A percentile compares a stretch with the other conserved stretches of the same genome.
Evolutionary conservation across 2,888 invertebrate species (phyloP).

Genomic region (Caenorhabditis virilis): DNA sequence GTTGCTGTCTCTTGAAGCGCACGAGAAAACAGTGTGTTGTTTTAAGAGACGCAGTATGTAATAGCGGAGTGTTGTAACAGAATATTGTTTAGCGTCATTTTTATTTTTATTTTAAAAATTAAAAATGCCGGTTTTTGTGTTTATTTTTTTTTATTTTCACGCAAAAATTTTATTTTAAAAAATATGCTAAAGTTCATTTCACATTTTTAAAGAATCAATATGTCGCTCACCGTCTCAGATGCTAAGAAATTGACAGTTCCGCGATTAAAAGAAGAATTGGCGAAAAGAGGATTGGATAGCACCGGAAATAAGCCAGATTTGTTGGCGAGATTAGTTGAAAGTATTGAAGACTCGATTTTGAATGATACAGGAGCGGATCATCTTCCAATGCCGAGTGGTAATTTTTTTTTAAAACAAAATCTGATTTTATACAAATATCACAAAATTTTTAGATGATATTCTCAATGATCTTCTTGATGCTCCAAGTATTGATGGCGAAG

Average conservation of each 20-base stretch:
- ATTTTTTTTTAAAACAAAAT: background rate
- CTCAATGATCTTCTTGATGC: slow-evolving; percentile 31
- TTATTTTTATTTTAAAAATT: background rate
- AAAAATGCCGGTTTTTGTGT: background rate
- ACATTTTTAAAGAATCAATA: slow-evolving; percentile 3
- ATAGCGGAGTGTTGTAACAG: background rate
- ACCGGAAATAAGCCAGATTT: slow-evolving; percentile 53
- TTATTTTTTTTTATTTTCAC: slow-evolving; percentile 6
- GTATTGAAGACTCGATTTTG: slow-evolving; percentile 32
- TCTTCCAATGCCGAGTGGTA: slow-evolving; percentile 3
- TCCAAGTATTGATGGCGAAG: slow-evolving; percentile 25
- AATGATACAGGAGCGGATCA: slow-evolving; percentile 10
- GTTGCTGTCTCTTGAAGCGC: slow-evolving; percentile 15
- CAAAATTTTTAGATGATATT: slow-evolving; percentile 15
- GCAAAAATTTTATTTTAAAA: background rate
- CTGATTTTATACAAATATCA: background rate
- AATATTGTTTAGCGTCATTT: background rate
- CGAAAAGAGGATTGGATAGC: slow-evolving; percentile 40
- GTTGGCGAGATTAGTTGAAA: slow-evolving; percentile 44
- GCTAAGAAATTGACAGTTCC: slow-evolving; percentile 40
- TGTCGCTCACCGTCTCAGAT: slow-evolving; percentile 23
- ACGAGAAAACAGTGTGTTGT: slow-evolving; percentile 3
- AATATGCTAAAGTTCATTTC: slow-evolving; percentile 3
- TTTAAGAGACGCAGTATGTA: slow-evolving; percentile 17
- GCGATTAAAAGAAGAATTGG: slow-evolving; percentile 52